phyloP scores from a whole-genome alignment of 1,140 invertebrate genomes.

The Drosophila ficusphila region DNA sequence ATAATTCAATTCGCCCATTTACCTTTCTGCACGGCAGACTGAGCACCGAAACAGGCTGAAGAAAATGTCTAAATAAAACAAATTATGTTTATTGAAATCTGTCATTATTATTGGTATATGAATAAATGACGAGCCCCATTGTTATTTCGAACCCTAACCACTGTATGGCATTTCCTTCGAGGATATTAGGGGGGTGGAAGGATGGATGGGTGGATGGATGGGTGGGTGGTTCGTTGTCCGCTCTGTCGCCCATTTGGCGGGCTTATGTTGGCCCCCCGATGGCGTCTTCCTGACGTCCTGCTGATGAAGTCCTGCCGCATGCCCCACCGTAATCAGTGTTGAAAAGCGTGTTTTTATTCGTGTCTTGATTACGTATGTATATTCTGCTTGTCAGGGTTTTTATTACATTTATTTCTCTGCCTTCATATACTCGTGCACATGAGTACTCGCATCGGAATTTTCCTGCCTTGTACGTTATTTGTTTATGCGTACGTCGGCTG shows the following conservation, averaged over 20 bases:
- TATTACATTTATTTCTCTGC: conserved; percentile 63
- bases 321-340: conserved; percentile 66
- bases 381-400: conserved; percentile 47
- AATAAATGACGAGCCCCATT: conserved; percentile 28
- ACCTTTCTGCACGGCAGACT: background rate
- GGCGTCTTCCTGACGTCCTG: conserved; percentile 43
- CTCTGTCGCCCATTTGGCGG: conserved; percentile 60
- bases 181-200: background rate
- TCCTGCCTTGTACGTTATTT: conserved; percentile 25
- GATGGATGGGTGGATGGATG: too few relatives aligned
- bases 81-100: conserved; percentile 26
- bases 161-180: conserved; percentile 1
- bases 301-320: conserved; percentile 62
- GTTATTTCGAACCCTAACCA: conserved; percentile 27
- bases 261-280: conserved; percentile 22
- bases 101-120: conserved; percentile 34
- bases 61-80: conserved; percentile 8
- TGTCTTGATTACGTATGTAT: conserved; percentile 28
- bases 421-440: conserved; percentile 34
- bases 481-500: conserved; percentile 39
- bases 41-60: background rate
- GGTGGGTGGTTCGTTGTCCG: conserved; percentile 30
- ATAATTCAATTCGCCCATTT: conserved; percentile 16
- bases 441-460: conserved; percentile 22
- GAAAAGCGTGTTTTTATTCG: conserved; percentile 61